A percentile compares a stretch with the other conserved stretches of the same genome.
Evolutionary conservation across 2,797 vertebrate species (phyloP).

Genomic region (Chlorospingus flavigularis): DNA sequence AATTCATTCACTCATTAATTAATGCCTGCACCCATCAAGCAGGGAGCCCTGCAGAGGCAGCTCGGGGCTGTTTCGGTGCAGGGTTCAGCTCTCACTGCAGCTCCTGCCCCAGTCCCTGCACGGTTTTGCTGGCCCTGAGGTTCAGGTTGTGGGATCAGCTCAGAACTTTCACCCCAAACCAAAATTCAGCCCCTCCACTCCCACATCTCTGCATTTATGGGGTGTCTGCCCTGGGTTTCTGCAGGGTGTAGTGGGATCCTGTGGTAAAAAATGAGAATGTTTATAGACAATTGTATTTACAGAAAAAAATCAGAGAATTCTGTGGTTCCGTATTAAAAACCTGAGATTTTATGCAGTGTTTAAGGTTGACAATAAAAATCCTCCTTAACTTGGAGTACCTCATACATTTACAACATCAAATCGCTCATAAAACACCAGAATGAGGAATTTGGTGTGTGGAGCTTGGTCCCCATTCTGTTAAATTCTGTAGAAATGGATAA

Average conservation of each 20-base stretch:
- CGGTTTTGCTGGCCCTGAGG: neutral
- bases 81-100: neutral
- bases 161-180: neutral
- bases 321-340: neutral
- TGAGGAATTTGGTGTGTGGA: neutral
- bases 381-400: neutral
- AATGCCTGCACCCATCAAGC: slow-evolving; percentile 31
- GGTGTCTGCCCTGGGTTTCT: neutral
- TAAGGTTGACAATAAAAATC: neutral
- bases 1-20: neutral
- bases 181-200: neutral
- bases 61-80: neutral
- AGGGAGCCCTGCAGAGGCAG: slow-evolving; percentile 28
- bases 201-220: neutral
- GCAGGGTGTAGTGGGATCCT: neutral
- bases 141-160: neutral
- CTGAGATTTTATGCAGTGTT: neutral
- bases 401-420: neutral
- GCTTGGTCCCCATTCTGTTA: neutral
- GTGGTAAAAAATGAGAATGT: fast-evolving
- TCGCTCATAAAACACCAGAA: neutral
- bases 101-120: neutral
- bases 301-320: neutral
- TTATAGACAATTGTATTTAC: neutral
- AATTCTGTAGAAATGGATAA: neutral